Conservation (phyloP, 2,888 invertebrate genomes). For the Flabesymbios commensalis region DNA sequence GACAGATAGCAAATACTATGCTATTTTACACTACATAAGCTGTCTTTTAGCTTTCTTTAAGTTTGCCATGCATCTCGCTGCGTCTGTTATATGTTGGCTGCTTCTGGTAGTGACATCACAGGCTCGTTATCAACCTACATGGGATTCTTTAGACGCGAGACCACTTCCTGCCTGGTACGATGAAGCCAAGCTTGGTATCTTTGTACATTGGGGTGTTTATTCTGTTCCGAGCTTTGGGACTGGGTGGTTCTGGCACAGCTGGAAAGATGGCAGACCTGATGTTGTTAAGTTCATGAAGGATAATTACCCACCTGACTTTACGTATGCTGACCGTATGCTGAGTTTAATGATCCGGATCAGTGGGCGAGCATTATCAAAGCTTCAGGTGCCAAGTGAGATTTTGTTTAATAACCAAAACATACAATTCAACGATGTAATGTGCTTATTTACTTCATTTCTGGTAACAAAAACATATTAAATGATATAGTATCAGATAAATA, state of each 20-base stretch:
- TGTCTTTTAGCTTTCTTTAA: no score
- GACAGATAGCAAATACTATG: no score
- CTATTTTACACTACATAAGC: no score
- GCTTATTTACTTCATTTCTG: no score
- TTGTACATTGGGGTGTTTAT: constrained; percentile 92
- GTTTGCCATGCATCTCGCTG: no score
- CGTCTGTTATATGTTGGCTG: no score
- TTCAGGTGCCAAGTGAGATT: constrained; percentile 85
- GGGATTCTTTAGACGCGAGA: constrained; percentile 82
- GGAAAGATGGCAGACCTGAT: constrained; percentile 37
- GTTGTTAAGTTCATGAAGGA: constrained; percentile 72
- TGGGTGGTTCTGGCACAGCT: constrained; percentile 58
- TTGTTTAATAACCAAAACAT: no score
- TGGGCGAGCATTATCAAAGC: constrained; percentile 83
- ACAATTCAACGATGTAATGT: no score
- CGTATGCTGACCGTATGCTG: constrained; percentile 91
- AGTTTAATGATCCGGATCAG: constrained; percentile 80
- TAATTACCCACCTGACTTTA: constrained; percentile 82
- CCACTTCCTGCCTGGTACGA: constrained; percentile 89
- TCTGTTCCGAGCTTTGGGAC: constrained; percentile 84
- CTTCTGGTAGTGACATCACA: no score
- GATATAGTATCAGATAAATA: no score
- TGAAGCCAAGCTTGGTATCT: constrained; percentile 86
- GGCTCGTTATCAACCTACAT: constrained; percentile 72
- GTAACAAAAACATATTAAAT: no score